Conservation (phyloP, 2,797 vertebrate species). For the Macropodus opercularis region DNA sequence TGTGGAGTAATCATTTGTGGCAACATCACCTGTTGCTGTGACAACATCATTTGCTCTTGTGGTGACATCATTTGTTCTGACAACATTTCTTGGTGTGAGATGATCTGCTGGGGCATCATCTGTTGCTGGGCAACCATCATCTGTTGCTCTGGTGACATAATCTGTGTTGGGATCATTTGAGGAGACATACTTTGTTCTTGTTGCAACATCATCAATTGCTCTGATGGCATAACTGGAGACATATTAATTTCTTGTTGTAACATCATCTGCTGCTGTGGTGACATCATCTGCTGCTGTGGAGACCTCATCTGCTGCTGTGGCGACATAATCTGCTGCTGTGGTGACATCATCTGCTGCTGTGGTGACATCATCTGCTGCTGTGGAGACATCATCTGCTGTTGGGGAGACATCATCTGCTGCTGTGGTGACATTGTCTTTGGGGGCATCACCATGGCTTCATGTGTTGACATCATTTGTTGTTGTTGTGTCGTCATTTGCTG, state of each 20-base stretch:
- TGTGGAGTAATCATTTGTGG: slow-evolving; percentile 47
- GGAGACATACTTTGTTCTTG: slow-evolving; percentile 39
- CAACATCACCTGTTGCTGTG: slow-evolving; percentile 18
- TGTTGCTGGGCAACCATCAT: slow-evolving; percentile 42
- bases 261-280: slow-evolving; percentile 32
- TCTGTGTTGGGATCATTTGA: slow-evolving; percentile 41
- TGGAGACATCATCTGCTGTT: slow-evolving; percentile 22
- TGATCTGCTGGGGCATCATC: slow-evolving; percentile 30
- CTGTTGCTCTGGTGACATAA: slow-evolving; percentile 44
- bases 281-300: slow-evolving; percentile 28
- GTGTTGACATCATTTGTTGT: slow-evolving; percentile 36
- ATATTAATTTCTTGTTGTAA: not conserved
- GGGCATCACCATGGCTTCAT: slow-evolving; percentile 33
- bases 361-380: slow-evolving; percentile 41
- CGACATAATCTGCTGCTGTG: slow-evolving; percentile 28
- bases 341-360: slow-evolving; percentile 14
- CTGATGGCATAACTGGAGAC: slow-evolving; percentile 31
- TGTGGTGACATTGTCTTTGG: slow-evolving; percentile 15
- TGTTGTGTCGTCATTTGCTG: slow-evolving; percentile 37
- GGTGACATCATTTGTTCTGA: slow-evolving; percentile 36
- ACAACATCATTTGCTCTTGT: slow-evolving; percentile 22
- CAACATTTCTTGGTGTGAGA: slow-evolving; percentile 44
- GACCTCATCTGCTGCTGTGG: slow-evolving; percentile 30
- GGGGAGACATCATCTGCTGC: slow-evolving; percentile 23
- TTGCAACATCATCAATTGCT: slow-evolving; percentile 20